A percentile compares a stretch with the other conserved stretches of the same genome.
Evolutionary conservation across 1,140 invertebrate genomes (phyloP).

Genomic region (Drosophila pallidifrons): DNA sequence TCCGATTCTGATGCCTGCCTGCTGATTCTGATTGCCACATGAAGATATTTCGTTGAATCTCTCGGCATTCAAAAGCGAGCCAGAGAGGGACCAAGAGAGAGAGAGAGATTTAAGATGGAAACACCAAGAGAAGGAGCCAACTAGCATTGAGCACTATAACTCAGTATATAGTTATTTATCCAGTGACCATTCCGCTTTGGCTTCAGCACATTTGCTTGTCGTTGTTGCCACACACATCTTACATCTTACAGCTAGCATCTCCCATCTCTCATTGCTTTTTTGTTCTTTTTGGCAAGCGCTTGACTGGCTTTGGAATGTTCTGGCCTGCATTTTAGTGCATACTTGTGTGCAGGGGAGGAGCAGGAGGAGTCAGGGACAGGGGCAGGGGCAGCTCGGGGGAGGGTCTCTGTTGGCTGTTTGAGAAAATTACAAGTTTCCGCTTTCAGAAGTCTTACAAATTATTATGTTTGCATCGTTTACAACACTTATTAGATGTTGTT

Average conservation of each 20-base stretch:
- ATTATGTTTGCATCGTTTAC: constrained; percentile 83
- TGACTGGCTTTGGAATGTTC: constrained; percentile 59
- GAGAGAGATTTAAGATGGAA: constrained; percentile 8
- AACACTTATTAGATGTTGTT: constrained; percentile 80
- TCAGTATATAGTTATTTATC: constrained; percentile 78
- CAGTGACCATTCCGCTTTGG: constrained; percentile 75
- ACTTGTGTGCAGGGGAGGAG: constrained; percentile 26
- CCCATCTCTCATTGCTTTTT: constrained; percentile 27
- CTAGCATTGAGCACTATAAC: constrained; percentile 65
- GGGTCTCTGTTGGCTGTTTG: constrained; percentile 58
- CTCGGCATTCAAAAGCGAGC: constrained; percentile 9
- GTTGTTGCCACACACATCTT: neutral
- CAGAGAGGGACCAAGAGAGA: constrained; percentile 11
- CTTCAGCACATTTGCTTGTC: constrained; percentile 62
- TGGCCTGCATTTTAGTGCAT: constrained; percentile 73
- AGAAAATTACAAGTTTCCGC: constrained; percentile 82
- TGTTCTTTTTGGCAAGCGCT: constrained; percentile 69
- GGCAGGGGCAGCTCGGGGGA: neutral
- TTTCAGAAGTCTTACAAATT: constrained; percentile 83
- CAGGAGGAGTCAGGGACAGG: neutral
- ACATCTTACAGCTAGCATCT: constrained; percentile 1
- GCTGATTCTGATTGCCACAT: constrained; percentile 73
- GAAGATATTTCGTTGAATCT: constrained; percentile 76
- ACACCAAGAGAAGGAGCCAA: constrained; percentile 34
- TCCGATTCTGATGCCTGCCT: neutral